phyloP scores from a whole-genome alignment of 2,113 vertebrate species.

The Festucalex cinctus region DNA sequence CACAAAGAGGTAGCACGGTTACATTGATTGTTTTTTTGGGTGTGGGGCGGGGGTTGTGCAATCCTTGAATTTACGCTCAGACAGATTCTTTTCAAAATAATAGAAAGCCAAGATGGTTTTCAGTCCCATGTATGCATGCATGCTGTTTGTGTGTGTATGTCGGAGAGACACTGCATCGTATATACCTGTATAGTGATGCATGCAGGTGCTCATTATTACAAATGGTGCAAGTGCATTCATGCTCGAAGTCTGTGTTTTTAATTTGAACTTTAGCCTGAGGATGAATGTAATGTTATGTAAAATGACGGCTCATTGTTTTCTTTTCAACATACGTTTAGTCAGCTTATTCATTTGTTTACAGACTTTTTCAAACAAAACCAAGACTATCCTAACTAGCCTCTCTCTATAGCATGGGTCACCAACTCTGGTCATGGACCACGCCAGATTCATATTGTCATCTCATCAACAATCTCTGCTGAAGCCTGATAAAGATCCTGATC shows the following conservation, averaged over 20 bases:
- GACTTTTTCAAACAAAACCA: no score
- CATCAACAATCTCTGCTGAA: no score
- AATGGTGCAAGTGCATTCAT: constrained; percentile 30
- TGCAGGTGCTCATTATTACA: constrained; percentile 16
- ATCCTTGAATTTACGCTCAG: constrained; percentile 1
- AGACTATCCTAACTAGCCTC: not conserved
- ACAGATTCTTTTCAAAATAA: constrained; percentile 7
- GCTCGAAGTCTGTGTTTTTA: constrained; percentile 9
- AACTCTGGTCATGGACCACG: no score
- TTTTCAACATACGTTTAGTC: constrained; percentile 4
- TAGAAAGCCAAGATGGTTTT: constrained; percentile 1
- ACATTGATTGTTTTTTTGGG: no score
- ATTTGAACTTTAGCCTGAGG: constrained; percentile 16
- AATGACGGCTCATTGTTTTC: constrained; percentile 45
- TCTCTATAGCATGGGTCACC: not conserved
- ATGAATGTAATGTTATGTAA: constrained; percentile 10
- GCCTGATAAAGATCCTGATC: no score
- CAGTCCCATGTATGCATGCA: not conserved
- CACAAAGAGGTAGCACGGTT: no score
- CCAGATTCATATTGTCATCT: no score
- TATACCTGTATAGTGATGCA: not conserved
- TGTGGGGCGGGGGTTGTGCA: no score
- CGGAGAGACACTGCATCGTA: not conserved
- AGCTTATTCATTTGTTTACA: not conserved
- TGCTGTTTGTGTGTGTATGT: constrained; percentile 10